Evolutionary conservation across 2,888 invertebrate genomes (phyloP), one percentile per base, ranked within the genome.

Genomic region (Copidosoma aretas): DNA sequence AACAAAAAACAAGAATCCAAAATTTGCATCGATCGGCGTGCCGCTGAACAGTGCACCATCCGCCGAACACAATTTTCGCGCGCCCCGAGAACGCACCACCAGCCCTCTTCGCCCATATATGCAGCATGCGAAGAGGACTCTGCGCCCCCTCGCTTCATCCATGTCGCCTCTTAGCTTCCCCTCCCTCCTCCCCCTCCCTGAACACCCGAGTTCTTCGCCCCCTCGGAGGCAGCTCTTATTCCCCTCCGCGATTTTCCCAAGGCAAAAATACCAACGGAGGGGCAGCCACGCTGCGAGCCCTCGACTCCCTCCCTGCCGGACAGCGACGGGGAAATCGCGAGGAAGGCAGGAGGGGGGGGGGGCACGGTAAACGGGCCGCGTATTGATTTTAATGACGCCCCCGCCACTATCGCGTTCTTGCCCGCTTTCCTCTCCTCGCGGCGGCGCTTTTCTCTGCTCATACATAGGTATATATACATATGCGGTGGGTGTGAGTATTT

Each of bases 331-430:
- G 32, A 25, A 24, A 22, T n/a, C 32, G 32, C 21, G 41, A 39
- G 41, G n/a, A 52, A 53, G 39, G 66, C 46, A 63, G 64, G 67
- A 68, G 67, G 54, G 68, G 68, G 64, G 79, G 75, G 77, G 78
- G 78, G 77, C 73, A 76, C n/a, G n/a, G n/a, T n/a, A 76, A 74
- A 74, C 76, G 74, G 72, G 73, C 77, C 80, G 77, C 79, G 83
- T 84, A 83, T 83, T 84, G 83, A 83, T 84, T 82, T 84, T 83
- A 84, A 84, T 84, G 84, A 84, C 80, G 80, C 77, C 78, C 79
- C 81, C 79, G 77, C 77, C 73, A 67, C 75, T n/a, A n/a, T n/a
- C n/a, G 60, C 43, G 43, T 46, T 12, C 43, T 46, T 15, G 64
- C 24, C 21, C 10, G 15, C 51, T 12, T 19, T 21, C 2, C 14